These are phyloP conservation scores for Bergia sp. DNA, from an alignment of 92 coral and sea anemone species.

Conservation along the genomic window DNA sequence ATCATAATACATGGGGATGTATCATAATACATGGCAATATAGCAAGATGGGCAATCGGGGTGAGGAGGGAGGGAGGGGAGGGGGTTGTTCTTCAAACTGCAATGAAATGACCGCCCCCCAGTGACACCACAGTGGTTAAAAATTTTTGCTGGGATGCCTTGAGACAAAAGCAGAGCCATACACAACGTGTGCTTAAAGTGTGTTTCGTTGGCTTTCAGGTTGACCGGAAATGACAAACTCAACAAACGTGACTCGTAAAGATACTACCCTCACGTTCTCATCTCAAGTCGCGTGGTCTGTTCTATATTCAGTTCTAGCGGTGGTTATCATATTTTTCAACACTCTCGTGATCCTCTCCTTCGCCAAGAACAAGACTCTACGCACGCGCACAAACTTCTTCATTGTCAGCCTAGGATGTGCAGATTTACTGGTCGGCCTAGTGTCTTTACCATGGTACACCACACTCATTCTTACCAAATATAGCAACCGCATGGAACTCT, in stretches of 20 bases:
- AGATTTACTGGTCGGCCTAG: slow-evolving; percentile 71
- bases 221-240: slow-evolving; percentile 4
- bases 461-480: slow-evolving; percentile 56
- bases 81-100: too few species aligned
- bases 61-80: too few species aligned
- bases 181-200: neutral
- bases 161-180: neutral
- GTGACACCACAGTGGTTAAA: neutral
- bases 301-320: slow-evolving; percentile 42
- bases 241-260: neutral
- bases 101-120: too few species aligned
- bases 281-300: slow-evolving; percentile 53
- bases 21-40: too few species aligned
- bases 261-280: neutral
- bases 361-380: slow-evolving; percentile 68
- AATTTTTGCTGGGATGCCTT: neutral
- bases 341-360: slow-evolving; percentile 70
- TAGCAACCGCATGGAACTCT: slow-evolving; percentile 32
- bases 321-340: slow-evolving; percentile 62
- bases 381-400: slow-evolving; percentile 80
- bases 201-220: neutral
- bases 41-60: too few species aligned
- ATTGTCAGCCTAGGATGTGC: slow-evolving; percentile 74
- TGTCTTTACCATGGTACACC: slow-evolving; percentile 77
- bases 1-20: too few species aligned